A percentile compares a stretch with the other conserved stretches of the same genome.
phyloP scores from a whole-genome alignment of 2,797 vertebrate species.

The Thunnus albacares region DNA sequence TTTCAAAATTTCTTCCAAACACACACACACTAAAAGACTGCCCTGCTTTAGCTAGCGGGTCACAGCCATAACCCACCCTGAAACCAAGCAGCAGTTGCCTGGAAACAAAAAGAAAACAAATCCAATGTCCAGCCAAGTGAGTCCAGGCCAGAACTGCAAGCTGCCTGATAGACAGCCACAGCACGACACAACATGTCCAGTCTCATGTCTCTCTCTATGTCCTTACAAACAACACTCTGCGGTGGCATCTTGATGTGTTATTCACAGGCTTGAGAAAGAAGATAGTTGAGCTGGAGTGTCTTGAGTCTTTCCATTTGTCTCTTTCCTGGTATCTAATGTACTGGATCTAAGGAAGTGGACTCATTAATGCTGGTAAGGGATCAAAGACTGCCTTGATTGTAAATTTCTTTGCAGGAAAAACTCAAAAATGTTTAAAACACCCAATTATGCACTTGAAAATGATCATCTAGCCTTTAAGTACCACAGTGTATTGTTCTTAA shows the following conservation, averaged over 20 bases:
- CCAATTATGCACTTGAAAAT: neutral
- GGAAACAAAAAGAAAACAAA: slow-evolving; percentile 71
- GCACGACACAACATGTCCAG: neutral
- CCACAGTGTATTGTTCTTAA: neutral
- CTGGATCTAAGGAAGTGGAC: neutral
- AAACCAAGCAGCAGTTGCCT: slow-evolving; percentile 59
- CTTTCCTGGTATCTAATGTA: neutral
- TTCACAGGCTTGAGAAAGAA: slow-evolving; percentile 44
- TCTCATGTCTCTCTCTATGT: neutral
- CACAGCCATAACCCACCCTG: neutral
- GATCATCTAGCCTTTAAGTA: neutral
- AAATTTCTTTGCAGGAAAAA: neutral
- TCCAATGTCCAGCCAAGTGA: neutral
- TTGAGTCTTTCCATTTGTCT: slow-evolving; percentile 4
- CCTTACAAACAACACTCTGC: slow-evolving; percentile 36
- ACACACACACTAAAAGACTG: neutral
- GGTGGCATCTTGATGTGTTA: slow-evolving; percentile 50
- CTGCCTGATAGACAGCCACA: neutral
- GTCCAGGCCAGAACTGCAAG: slow-evolving; percentile 4
- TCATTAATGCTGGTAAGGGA: slow-evolving; percentile 38
- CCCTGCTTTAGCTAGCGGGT: neutral
- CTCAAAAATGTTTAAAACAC: neutral
- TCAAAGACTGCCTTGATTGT: neutral
- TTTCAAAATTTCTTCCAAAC: slow-evolving; percentile 4
- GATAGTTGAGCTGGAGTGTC: neutral